phyloP scores from a whole-genome alignment of 2,113 vertebrate genomes.

The Thalassarche chlororhynchos region DNA sequence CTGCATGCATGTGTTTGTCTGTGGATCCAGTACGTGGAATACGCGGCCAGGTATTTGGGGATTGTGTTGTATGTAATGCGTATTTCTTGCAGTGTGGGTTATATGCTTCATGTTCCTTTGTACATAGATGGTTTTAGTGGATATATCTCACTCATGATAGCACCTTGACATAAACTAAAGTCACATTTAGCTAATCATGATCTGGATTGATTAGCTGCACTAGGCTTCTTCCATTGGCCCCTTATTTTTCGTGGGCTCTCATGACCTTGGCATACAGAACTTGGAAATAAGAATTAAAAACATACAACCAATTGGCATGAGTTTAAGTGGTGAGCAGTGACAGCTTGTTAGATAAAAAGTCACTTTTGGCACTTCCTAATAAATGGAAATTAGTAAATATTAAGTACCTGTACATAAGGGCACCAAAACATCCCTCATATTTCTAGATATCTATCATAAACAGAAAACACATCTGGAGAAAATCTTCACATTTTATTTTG shows the following conservation, averaged over 20 bases:
- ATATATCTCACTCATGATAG: not conserved
- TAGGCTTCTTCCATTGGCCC: not conserved
- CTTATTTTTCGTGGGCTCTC: not conserved
- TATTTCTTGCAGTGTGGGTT: not conserved
- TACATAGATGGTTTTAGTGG: not conserved
- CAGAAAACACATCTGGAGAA: constrained; percentile 16
- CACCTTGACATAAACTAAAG: not conserved
- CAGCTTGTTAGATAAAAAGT: not conserved
- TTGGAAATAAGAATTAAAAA: not conserved
- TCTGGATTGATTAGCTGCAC: not conserved
- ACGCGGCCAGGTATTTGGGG: not conserved
- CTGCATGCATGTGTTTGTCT: not conserved
- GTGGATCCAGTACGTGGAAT: not conserved
- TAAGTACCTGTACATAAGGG: not conserved
- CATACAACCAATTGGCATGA: not conserved
- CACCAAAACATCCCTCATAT: not conserved
- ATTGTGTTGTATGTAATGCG: too few species aligned
- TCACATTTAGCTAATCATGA: not conserved
- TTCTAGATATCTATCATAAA: not conserved
- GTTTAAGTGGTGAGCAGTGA: constrained; percentile 14
- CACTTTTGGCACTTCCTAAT: not conserved
- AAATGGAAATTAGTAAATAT: not conserved
- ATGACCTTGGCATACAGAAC: constrained; percentile 25
- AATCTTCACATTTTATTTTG: not conserved
- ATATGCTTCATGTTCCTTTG: not conserved